Base-by-base conservation (phyloP, 92 coral and sea anemone genomes). In the Metridium senile region DNA sequence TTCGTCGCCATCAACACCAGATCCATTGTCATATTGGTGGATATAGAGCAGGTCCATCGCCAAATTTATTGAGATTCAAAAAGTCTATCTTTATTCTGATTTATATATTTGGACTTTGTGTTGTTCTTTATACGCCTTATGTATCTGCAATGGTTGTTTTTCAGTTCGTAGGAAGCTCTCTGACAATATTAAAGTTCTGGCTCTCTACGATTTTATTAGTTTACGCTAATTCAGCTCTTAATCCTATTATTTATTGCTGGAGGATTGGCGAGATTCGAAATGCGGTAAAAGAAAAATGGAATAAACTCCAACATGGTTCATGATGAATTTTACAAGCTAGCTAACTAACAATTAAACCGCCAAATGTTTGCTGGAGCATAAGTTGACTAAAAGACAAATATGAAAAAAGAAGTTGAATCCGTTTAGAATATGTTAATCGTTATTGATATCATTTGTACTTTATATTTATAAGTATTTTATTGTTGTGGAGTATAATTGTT, bases 241-340 rank as follows among this genome's bases (percentile, higher is more conserved):
- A 72, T 33, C 76, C 76, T 21, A 3, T 72, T 0, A 21, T 72
- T 0, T 72, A 72, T 33, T 72, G 76, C 65, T 72, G 76, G 76
- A 29, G 76, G 19, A 10, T 72, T 0, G n/a, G 47, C 6, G 65
- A 72, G 25, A 53, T 72, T 2, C 76, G 76, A 1, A 22, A 54
- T 1, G 65, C 64, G 17, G 16, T 56, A 30, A 53, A n/a, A 16
- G 47, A 53, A 33, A 72, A 54, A 54, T 54, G 23, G 59, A n/a
- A n/a, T n/a, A n/a, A n/a, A n/a, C n/a, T n/a, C 59, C 16, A 54
- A 21, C 59, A 13, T 54, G 21, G 59, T 54, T 6, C 59, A 54
- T 54, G 16, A 39, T 39, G 49, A n/a, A n/a, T n/a, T n/a, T n/a
- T n/a, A n/a, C n/a, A n/a, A n/a, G n/a, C n/a, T n/a, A n/a, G n/a